Base-by-base conservation (phyloP, 2,113 vertebrate species). In the Pseudolaguvia tuberculata region DNA sequence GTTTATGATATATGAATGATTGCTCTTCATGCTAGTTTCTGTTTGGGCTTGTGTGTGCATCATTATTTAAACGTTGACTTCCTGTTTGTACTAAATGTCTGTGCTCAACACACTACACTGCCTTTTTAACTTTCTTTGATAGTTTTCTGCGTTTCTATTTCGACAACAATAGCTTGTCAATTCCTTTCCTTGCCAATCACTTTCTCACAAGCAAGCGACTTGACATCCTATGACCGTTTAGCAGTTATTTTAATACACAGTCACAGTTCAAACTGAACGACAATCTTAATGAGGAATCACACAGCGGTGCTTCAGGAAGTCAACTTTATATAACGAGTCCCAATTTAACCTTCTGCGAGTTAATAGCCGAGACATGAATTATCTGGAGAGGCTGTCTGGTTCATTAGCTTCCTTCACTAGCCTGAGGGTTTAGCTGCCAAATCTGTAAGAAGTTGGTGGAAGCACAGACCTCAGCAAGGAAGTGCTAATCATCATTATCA, bases 221-320 rank as follows among this genome's bases (percentile, higher is more conserved):
- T 45, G 50, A 75, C 42, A 50, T 42, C 17, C 50, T 71, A 20
- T 31, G 10, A 11, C 21, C 15, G 15, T 27, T 23, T 7, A 63
- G 48, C 47, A 39, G 45, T 63, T 31, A 39, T 39, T 20, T 4
- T 52, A 53, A 61, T 48, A 73, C 29, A 23, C 7, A 51, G 42
- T 29, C 39, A 47, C 35, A 50, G n/a, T 29, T 14, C 25, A 52
- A 73, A 73, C 27, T 13, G 48, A 51, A 63, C 50, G 59, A 21
- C 47, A 52, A 62, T 73, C 47, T 62, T 52, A 73, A 73, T 63
- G 29, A 73, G 59, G 63, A 65, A 45, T 29, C 35, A 47, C 31
- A 66, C 35, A 65, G 50, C 21, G 42, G 59, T 7, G 18, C 51
- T 74, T 39, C 62, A 31, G 18, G 23, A 75, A n/a, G 31, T 74